Percentiles rank a stretch among this genome's conserved stretches.
Evolutionary conservation across 2,797 vertebrate species (phyloP).

Genomic region (Champsocephalus gunnari): DNA sequence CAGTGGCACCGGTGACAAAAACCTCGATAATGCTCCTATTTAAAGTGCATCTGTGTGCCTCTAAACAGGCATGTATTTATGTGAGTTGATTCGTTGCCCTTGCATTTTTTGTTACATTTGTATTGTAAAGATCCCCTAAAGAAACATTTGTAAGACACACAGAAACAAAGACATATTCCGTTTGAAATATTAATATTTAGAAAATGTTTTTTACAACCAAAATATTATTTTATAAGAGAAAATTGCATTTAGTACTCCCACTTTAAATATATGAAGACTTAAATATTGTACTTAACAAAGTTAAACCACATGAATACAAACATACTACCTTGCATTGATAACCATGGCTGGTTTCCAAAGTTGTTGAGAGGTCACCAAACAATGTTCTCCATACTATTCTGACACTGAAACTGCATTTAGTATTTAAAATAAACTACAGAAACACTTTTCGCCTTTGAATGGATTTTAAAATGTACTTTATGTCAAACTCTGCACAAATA

Average conservation of each 20-base stretch:
- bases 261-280: constrained; percentile 1
- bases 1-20: constrained; percentile 81
- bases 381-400: background rate
- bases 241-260: background rate
- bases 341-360: background rate
- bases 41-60: constrained; percentile 28
- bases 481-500: background rate
- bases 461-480: background rate
- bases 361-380: constrained; percentile 3
- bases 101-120: background rate
- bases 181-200: background rate
- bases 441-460: background rate
- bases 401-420: background rate
- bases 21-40: constrained; percentile 57
- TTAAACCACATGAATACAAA: background rate
- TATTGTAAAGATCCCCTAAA: constrained; percentile 3
- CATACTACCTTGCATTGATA: background rate
- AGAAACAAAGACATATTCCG: background rate
- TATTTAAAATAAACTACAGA: background rate
- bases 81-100: constrained; percentile 23
- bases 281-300: background rate
- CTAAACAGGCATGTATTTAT: constrained; percentile 34
- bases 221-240: too few species aligned
- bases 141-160: constrained; percentile 4
- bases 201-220: background rate